phyloP scores from a whole-genome alignment of 2,113 vertebrate genomes.

The Neodon shergylaensis region DNA sequence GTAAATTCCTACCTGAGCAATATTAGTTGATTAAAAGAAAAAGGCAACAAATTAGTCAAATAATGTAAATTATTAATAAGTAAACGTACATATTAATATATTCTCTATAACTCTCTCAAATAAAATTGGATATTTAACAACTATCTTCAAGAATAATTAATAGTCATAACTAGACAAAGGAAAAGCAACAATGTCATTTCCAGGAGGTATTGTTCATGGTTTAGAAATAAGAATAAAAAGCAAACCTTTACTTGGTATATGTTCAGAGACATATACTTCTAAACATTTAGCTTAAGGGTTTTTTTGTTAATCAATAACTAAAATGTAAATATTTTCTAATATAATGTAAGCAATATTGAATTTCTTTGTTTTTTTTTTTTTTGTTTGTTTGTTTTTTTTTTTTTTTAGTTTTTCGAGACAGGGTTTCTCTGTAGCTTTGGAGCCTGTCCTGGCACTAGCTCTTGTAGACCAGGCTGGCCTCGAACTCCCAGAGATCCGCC shows the following conservation, averaged over 20 bases:
- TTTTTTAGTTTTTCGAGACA: too few species aligned
- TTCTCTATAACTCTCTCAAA: conserved; percentile 4
- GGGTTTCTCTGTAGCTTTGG: too few species aligned
- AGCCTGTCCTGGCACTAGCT: too few species aligned
- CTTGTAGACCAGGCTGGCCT: too few species aligned
- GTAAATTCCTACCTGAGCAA: conserved; percentile 46
- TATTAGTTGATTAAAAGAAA: conserved; percentile 38
- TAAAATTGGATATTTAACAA: conserved; percentile 57
- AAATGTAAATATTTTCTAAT: conserved; percentile 21
- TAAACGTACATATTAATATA: neutral
- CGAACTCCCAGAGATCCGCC: too few species aligned
- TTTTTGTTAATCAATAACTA: conserved; percentile 33
- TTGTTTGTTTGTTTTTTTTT: too few species aligned
- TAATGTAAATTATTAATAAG: conserved; percentile 53
- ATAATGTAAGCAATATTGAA: conserved; percentile 13
- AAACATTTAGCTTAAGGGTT: neutral
- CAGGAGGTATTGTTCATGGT: neutral
- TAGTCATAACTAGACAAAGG: conserved; percentile 58
- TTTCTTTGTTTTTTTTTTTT: conserved; percentile 19
- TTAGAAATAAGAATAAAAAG: conserved; percentile 53
- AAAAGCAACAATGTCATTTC: conserved; percentile 35
- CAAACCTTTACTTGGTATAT: conserved; percentile 17
- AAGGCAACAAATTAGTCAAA: conserved; percentile 17
- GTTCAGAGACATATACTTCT: neutral
- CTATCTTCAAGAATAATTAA: conserved; percentile 21